phyloP scores from a whole-genome alignment of 2,113 vertebrate species.

The Cettia cetti region DNA sequence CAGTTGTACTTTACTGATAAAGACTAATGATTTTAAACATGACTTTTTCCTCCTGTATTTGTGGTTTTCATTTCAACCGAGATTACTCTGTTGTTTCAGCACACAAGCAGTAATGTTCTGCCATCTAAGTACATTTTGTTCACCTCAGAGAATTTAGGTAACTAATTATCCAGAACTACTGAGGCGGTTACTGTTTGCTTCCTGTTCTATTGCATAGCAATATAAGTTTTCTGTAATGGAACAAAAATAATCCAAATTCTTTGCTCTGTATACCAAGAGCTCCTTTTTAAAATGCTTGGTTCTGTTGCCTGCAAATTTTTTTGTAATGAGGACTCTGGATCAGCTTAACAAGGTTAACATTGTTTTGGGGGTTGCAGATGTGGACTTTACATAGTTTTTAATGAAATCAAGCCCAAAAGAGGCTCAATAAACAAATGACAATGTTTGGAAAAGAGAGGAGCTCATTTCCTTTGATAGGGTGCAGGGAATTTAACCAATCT shows the following conservation, averaged over 20 bases:
- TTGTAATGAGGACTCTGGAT: slow-evolving; percentile 74
- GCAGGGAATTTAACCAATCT: slow-evolving; percentile 79
- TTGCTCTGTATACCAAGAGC: slow-evolving; percentile 62
- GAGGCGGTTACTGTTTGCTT: slow-evolving; percentile 70
- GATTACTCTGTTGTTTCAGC: slow-evolving; percentile 70
- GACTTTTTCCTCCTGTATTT: slow-evolving; percentile 70
- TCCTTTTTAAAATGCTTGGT: slow-evolving; percentile 59
- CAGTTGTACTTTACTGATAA: slow-evolving; percentile 75
- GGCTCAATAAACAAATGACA: slow-evolving; percentile 85
- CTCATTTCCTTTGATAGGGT: slow-evolving; percentile 84
- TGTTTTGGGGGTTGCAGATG: slow-evolving; percentile 81
- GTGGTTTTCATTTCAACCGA: slow-evolving; percentile 72
- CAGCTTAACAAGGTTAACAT: slow-evolving; percentile 78
- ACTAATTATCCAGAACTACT: slow-evolving; percentile 77
- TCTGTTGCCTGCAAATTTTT: slow-evolving; percentile 70
- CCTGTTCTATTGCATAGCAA: slow-evolving; percentile 66
- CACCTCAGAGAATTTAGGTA: slow-evolving; percentile 75
- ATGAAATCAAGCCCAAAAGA: slow-evolving; percentile 80
- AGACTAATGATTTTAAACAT: slow-evolving; percentile 75
- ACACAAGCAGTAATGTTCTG: slow-evolving; percentile 64
- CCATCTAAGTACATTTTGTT: slow-evolving; percentile 69
- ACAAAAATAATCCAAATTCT: slow-evolving; percentile 74
- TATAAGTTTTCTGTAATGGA: slow-evolving; percentile 70
- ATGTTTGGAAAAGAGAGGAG: slow-evolving; percentile 83
- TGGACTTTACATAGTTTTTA: slow-evolving; percentile 76